Base-by-base conservation (phyloP, 2,888 invertebrate genomes). In the Harmothoe impar region DNA sequence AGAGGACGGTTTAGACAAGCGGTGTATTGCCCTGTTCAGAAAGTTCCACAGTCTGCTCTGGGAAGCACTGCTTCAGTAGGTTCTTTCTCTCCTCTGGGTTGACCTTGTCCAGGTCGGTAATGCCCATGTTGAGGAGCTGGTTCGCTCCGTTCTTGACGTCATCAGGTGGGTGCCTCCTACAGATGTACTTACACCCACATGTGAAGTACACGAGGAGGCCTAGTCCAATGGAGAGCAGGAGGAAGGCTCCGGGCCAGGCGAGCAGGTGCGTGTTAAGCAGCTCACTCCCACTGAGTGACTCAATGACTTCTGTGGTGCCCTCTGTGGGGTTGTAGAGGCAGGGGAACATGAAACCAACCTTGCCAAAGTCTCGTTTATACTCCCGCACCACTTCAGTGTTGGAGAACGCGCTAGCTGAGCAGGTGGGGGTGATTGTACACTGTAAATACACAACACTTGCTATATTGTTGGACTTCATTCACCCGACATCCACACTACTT, bases 161-260 rank as follows among this genome's bases (percentile, higher is more conserved):
- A 1, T 81, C 81, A 0, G 81, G 81, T 0, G 81, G 81, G 81
- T 81, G 33, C 15, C 81, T 33, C 23, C 81, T 33, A 43, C 81
- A 81, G 81, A 81, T 43, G 81, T 81, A 81, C n/a, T 81, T 35
- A 43, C 81, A 81, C 35, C 81, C 81, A n/a, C 81, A 81, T 3
- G 81, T 81, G 81, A 5, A 7, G 81, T 81, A 81, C 10, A 81
- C 81, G 12, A 81, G 35, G 20, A 81, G 20, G 35, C 81, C 81
- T 1, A 81, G 81, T 35, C 81, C 81, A 20, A 43, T 43, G 81
- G 35, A 81, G 81, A 81, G 5, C 5, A 81, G 17, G 23, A 35
- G 31, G 81, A 81, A 43, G 23, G 81, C 81, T 1, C 35, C 33
- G 1, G 81, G 81, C 81, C 81, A 81, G 0, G 43, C 81, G 35